A percentile compares a stretch with the other conserved stretches of the same genome.
Conservation (phyloP, 2,888 invertebrate species). For the Troides aeacus region DNA sequence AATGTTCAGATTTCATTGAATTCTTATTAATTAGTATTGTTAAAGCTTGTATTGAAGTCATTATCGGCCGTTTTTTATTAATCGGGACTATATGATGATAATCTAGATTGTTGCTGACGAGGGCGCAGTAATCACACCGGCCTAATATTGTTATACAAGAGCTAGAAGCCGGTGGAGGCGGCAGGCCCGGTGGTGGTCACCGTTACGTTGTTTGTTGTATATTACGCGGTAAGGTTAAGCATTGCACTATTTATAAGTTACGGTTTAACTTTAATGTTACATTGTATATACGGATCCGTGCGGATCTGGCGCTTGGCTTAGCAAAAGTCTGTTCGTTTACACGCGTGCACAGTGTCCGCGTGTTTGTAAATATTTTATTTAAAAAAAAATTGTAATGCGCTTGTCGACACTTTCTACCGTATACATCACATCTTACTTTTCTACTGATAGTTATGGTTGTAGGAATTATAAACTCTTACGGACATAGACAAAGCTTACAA, state of each 20-base stretch:
- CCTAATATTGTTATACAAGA: constrained; percentile 10
- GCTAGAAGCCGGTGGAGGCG: constrained; percentile 3
- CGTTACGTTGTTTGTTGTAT: constrained; percentile 13
- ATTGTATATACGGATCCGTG: constrained; percentile 26
- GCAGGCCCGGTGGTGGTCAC: not conserved
- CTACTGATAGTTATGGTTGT: no score
- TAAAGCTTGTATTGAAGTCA: not conserved
- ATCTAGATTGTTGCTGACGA: constrained; percentile 11
- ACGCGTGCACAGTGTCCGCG: not conserved
- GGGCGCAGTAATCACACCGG: not conserved
- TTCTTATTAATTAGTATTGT: not conserved
- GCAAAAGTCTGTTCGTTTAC: not conserved
- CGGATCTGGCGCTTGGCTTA: constrained; percentile 10
- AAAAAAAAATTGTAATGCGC: not conserved
- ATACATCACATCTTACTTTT: no score
- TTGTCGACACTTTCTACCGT: constrained; percentile 6
- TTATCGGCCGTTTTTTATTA: not conserved
- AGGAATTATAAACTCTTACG: no score
- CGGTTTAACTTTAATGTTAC: constrained; percentile 8
- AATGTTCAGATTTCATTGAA: constrained; percentile 14
- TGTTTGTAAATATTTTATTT: constrained; percentile 24
- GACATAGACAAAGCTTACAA: no score
- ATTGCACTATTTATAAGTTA: constrained; percentile 13
- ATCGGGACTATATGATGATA: not conserved
- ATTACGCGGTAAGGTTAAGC: not conserved